Conservation (phyloP, 2,888 invertebrate species). For the Crossocerus cetratus region DNA sequence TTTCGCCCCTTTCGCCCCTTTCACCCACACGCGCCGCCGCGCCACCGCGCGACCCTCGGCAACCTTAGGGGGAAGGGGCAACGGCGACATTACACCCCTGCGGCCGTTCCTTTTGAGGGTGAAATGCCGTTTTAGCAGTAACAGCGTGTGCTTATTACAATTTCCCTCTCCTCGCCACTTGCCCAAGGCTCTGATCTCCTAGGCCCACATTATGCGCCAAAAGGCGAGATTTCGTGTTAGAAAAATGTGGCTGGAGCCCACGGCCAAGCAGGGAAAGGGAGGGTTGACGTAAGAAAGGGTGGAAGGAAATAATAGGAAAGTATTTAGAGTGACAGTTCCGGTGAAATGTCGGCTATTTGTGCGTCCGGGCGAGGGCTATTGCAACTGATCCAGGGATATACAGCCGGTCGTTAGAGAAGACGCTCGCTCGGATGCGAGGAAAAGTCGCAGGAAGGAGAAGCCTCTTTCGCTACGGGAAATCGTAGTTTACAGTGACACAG, state of each 20-base stretch:
- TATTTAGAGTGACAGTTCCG: neutral
- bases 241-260: too few species aligned
- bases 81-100: conserved; percentile 46
- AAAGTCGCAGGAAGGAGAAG: conserved; percentile 34
- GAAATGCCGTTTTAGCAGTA: conserved; percentile 43
- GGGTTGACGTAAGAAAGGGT: too few species aligned
- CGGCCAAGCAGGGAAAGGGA: too few species aligned
- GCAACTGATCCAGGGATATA: conserved; percentile 27
- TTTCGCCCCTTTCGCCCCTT: too few species aligned
- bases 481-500: conserved; percentile 10
- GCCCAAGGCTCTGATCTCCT: conserved; percentile 27
- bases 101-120: conserved; percentile 55
- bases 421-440: conserved; percentile 22
- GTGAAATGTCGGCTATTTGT: neutral
- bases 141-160: conserved; percentile 55
- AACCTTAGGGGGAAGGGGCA: conserved; percentile 17
- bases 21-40: too few species aligned
- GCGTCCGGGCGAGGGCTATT: conserved; percentile 19
- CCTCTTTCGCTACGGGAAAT: conserved; percentile 38
- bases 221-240: too few species aligned
- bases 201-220: neutral
- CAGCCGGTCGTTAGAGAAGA: conserved; percentile 10
- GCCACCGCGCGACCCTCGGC: conserved; percentile 9
- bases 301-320: too few species aligned
- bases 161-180: conserved; percentile 27